Evolutionary conservation across 2,888 invertebrate species (phyloP).

Genomic region (Crematogaster levior): DNA sequence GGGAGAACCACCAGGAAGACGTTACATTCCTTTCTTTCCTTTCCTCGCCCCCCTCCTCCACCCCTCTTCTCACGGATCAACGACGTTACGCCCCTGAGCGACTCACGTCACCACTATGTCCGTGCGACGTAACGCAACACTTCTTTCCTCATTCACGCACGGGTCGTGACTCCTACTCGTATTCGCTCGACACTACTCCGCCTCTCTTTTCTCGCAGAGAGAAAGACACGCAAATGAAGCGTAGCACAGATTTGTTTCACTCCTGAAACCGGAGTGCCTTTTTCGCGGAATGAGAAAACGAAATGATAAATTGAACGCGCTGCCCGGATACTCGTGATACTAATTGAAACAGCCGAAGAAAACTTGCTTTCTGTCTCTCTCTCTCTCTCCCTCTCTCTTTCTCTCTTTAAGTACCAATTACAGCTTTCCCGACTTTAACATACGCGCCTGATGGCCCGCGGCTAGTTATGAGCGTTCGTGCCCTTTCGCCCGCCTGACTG

Average conservation of each 20-base stretch:
- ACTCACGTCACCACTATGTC: slow-evolving; percentile 45
- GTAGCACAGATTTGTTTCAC: slow-evolving; percentile 67
- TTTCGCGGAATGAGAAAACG: slow-evolving; percentile 32
- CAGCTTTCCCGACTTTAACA: slow-evolving; percentile 68
- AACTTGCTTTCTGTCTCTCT: slow-evolving; percentile 22
- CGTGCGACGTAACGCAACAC: slow-evolving; percentile 55
- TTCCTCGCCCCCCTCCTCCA: neutral
- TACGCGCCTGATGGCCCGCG: slow-evolving; percentile 57
- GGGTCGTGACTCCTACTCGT: slow-evolving; percentile 61
- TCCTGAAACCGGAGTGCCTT: slow-evolving; percentile 50
- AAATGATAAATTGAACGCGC: slow-evolving; percentile 49
- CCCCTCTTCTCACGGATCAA: slow-evolving; percentile 9
- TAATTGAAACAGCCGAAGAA: slow-evolving; percentile 65
- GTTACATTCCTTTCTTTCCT: slow-evolving; percentile 2
- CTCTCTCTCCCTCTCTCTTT: neutral
- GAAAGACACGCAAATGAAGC: slow-evolving; percentile 61
- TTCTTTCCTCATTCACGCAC: slow-evolving; percentile 67
- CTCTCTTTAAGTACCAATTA: slow-evolving; percentile 60
- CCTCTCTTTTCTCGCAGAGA: slow-evolving; percentile 42
- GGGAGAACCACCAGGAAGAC: neutral
- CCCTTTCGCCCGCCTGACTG: slow-evolving; percentile 59
- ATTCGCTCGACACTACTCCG: slow-evolving; percentile 51
- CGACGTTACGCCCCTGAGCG: slow-evolving; percentile 52
- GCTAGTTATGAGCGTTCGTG: slow-evolving; percentile 51
- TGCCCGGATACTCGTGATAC: slow-evolving; percentile 23